These are phyloP conservation scores for Amblyteles armatorius DNA, from an alignment of 2,888 invertebrate species.

Conservation along the genomic window DNA sequence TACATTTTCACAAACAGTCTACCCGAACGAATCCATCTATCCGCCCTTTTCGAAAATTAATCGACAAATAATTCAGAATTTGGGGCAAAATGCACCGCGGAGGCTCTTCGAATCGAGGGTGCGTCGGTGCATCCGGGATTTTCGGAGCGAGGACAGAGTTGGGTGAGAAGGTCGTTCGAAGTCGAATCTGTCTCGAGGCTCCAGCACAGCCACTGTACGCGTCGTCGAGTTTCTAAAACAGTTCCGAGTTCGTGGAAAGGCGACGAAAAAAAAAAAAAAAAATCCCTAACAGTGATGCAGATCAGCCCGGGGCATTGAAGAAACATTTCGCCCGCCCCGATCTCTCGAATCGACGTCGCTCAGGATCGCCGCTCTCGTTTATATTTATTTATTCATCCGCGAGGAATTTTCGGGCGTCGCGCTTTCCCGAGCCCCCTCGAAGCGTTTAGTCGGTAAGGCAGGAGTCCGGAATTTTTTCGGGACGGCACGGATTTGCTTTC, in stretches of 20 bases:
- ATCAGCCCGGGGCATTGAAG: slow-evolving; percentile 6
- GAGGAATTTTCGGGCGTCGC: not conserved
- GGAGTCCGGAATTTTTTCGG: not conserved
- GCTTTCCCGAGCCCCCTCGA: too few relatives aligned
- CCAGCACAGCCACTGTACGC: not conserved
- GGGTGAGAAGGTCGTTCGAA: slow-evolving; percentile 16
- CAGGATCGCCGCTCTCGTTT: not conserved
- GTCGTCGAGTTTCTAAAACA: slow-evolving; percentile 30
- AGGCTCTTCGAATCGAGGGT: not conserved
- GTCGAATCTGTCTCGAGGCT: slow-evolving; percentile 29
- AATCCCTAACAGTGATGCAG: not conserved
- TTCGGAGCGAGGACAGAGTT: not conserved
- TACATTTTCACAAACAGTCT: too few relatives aligned
- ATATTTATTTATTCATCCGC: slow-evolving; percentile 6
- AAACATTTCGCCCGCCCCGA: not conserved
- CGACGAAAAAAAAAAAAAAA: not conserved
- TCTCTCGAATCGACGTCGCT: slow-evolving; percentile 1
- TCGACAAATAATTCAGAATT: too few relatives aligned
- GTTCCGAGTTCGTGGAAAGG: slow-evolving; percentile 26
- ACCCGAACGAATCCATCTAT: too few relatives aligned
- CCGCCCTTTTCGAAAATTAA: too few relatives aligned
- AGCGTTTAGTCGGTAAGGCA: not conserved
- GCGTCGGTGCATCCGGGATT: not conserved
- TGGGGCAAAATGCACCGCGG: too few relatives aligned
- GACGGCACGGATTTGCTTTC: not conserved